Conservation (phyloP, 2,888 invertebrate species). For the Drosophila macrospina region DNA sequence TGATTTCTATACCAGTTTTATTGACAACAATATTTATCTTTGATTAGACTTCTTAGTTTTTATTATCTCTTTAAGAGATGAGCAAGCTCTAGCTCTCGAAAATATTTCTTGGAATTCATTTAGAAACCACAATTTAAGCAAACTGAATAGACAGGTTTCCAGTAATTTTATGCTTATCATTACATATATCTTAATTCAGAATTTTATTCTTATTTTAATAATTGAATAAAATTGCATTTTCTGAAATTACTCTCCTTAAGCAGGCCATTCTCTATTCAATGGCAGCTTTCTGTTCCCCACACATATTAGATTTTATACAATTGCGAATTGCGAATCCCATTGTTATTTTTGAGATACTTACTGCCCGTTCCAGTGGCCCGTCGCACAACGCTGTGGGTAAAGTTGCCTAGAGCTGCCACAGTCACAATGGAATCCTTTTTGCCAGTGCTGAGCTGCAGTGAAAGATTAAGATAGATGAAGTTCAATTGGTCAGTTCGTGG, state of each 20-base stretch:
- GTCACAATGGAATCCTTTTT: constrained; percentile 85
- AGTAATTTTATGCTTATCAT: neutral
- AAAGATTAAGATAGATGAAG: constrained; percentile 18
- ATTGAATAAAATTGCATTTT: neutral
- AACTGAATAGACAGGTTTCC: neutral
- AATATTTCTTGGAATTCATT: neutral
- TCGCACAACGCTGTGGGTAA: constrained; percentile 84
- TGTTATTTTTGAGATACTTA: constrained; percentile 70
- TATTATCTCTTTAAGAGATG: neutral
- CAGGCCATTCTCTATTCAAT: neutral
- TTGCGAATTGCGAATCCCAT: constrained; percentile 6
- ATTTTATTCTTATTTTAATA: neutral
- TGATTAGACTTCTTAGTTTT: neutral
- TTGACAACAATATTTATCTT: neutral
- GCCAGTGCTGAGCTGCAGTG: constrained; percentile 82
- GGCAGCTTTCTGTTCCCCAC: neutral
- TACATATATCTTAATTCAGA: neutral
- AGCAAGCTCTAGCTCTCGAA: no score
- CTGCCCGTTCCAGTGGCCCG: constrained; percentile 85
- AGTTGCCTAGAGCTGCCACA: constrained; percentile 83
- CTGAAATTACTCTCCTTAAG: no score
- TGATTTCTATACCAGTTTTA: no score
- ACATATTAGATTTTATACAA: constrained; percentile 12
- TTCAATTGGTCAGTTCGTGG: constrained; percentile 33
- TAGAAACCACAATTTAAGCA: neutral